Evolutionary conservation across 2,888 invertebrate genomes (phyloP), one percentile per base, ranked within the genome.

Genomic region (Monochamus alternatus): DNA sequence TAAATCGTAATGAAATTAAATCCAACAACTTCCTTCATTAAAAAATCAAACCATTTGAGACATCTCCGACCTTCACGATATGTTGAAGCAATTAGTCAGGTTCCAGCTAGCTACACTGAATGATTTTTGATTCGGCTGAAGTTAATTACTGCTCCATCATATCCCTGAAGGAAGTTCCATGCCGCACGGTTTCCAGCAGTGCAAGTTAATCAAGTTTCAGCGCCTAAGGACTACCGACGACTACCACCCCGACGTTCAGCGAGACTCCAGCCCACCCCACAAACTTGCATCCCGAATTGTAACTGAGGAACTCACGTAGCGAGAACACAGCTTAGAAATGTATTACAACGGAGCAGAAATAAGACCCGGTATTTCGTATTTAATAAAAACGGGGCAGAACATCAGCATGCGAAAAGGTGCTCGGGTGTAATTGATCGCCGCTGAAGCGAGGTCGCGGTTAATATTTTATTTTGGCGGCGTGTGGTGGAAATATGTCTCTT

Each of bases 301-400:
- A n/a, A n/a, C 14, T 2, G 14, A 3, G 55, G 10, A 55, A 55
- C 14, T 55, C 55, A 3, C 22, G 55, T 55, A 3, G 22, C 55
- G 12, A 3, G n/a, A 55, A 55, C 14, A 55, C 14, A n/a, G 55
- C 55, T 55, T 55, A 55, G n/a, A n/a, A 5, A 5, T 4, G 55
- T 22, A 55, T 55, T 55, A 55, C 55, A 55, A 7, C 55, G 22
- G 55, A 55, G 14, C 55, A 3, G 55, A 10, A 55, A 55, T 55
- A 55, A 55, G 5, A 55, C 55, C 55, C 55, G 10, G 55, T 55
- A 55, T 55, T 55, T 55, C 8, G 47, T 47, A 47, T 47, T 47
- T 47, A 47, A 22, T 55, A 55, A n/a, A n/a, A 10, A 14, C n/a
- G 55, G 55, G 5, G 55, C 14, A 3, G 7, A 22, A 47, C 43